Base-by-base conservation (phyloP, 2,113 vertebrate genomes). In the Hystrix brachyura region DNA sequence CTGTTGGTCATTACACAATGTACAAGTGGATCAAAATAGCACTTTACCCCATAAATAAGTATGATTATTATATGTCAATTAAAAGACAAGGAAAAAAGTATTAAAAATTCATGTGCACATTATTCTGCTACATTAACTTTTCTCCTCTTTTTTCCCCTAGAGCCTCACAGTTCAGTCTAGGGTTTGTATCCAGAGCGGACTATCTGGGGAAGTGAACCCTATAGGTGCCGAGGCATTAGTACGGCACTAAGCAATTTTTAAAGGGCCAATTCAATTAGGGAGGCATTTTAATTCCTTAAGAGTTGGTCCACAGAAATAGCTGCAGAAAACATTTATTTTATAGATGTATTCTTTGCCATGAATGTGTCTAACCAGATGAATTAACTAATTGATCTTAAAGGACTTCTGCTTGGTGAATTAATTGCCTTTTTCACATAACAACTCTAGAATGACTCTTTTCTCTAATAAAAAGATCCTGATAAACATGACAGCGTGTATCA, bases 381-480 rank as follows among this genome's bases (percentile, higher is more conserved):
- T 92, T 67, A 92, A 85, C 81, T 90, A 95, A 94, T 34, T 57
- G 84, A 19, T 72, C 86, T 48, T 85, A 95, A 94, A 23, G 91
- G 59, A 83, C 1, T 53, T 65, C 55, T 94, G 82, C 32, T 67
- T 79, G 69, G 34, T 94, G 64, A 96, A 80, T 94, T 86, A 96
- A 95, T 82, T 82, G 67, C 7, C 84, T 87, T 93, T 90, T 87
- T 89, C 48, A 78, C 43, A 67, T 32, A 25, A 19, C 78, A 15
- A 59, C 17, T 62, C 27, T 90, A 78, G 34, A 87, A 90, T 87
- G 51, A 87, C 43, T 78, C 5, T 38, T 46, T 94, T 90, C 85
- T 72, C 46, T 46, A 46, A 51, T 84, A 74, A 96, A 95, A 94
- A 84, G 14, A 92, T 80, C 14, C 25, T 43, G 51, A 4, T 72